These are phyloP conservation scores for Spodoptera picta DNA, from an alignment of 2,888 invertebrate genomes.

Conservation along the genomic window DNA sequence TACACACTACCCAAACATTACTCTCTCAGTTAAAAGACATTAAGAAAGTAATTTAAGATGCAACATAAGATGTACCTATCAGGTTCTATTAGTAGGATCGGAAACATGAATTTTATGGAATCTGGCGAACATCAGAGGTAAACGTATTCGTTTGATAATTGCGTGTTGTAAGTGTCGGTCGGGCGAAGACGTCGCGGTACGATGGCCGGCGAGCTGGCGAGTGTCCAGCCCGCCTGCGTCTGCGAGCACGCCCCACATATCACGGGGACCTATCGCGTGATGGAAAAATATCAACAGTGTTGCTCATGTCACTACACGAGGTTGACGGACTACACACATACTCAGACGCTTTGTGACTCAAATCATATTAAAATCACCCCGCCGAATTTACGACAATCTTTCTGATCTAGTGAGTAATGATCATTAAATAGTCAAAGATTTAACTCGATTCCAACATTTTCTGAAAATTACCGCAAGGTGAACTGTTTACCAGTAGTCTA, in stretches of 20 bases:
- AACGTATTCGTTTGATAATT: slow-evolving; percentile 57
- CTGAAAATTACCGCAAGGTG: neutral
- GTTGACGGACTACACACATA: slow-evolving; percentile 41
- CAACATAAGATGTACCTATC: slow-evolving; percentile 28
- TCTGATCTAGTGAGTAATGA: neutral
- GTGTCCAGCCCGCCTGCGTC: slow-evolving; percentile 49
- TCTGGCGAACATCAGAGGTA: slow-evolving; percentile 52
- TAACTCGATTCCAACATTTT: too few relatives aligned
- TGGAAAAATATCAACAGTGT: slow-evolving; percentile 54
- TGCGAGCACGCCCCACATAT: slow-evolving; percentile 35
- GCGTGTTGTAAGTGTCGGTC: slow-evolving; percentile 49
- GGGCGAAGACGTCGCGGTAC: slow-evolving; percentile 48
- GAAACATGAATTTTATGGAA: slow-evolving; percentile 49
- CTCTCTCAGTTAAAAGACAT: slow-evolving; percentile 7
- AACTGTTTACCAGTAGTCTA: neutral
- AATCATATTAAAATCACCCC: slow-evolving; percentile 2
- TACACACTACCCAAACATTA: neutral
- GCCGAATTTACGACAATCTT: too few relatives aligned
- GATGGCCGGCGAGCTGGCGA: slow-evolving; percentile 44
- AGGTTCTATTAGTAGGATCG: slow-evolving; percentile 24
- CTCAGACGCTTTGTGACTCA: slow-evolving; percentile 7
- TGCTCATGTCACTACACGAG: slow-evolving; percentile 35
- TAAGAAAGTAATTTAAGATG: slow-evolving; percentile 16
- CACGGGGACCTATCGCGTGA: slow-evolving; percentile 38
- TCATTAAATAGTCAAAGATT: slow-evolving; percentile 1